Conservation (phyloP, 2,797 vertebrate species). For the Danio choprae region DNA sequence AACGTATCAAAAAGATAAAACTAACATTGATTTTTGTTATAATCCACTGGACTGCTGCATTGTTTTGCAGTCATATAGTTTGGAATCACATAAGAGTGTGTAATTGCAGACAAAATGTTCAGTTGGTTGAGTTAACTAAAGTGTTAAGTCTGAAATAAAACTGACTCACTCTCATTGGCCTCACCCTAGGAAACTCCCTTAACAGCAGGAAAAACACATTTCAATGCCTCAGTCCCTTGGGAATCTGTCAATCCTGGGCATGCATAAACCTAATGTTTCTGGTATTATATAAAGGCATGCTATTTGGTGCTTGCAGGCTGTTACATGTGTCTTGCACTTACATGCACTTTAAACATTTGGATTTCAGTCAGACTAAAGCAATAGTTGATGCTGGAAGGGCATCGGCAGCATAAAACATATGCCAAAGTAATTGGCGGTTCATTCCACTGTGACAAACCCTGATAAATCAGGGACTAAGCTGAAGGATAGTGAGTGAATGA, state of each 20-base stretch:
- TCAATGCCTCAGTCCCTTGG: slow-evolving; percentile 8
- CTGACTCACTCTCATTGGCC: slow-evolving; percentile 31
- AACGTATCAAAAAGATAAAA: too few species aligned
- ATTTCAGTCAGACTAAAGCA: background rate
- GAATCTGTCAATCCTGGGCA: slow-evolving; percentile 17
- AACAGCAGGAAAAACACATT: slow-evolving; percentile 40
- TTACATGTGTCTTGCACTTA: background rate
- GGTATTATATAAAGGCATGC: background rate
- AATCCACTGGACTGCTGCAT: too few species aligned
- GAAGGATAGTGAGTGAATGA: too few species aligned
- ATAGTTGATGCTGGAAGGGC: too few species aligned
- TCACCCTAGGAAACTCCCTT: slow-evolving; percentile 29
- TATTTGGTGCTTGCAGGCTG: background rate
- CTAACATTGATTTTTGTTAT: too few species aligned
- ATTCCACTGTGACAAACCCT: too few species aligned
- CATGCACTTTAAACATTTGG: background rate
- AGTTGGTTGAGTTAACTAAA: background rate
- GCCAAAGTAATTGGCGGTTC: too few species aligned
- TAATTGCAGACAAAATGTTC: background rate
- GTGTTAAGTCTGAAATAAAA: slow-evolving; percentile 8
- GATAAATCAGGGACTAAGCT: too few species aligned
- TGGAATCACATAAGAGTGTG: background rate
- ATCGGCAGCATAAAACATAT: too few species aligned
- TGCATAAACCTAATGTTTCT: background rate
- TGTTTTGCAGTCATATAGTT: too few species aligned